Evolutionary conservation across 2,113 vertebrate genomes (phyloP), one percentile per base, ranked within the genome.

Genomic region (Sceloporus tristichus): DNA sequence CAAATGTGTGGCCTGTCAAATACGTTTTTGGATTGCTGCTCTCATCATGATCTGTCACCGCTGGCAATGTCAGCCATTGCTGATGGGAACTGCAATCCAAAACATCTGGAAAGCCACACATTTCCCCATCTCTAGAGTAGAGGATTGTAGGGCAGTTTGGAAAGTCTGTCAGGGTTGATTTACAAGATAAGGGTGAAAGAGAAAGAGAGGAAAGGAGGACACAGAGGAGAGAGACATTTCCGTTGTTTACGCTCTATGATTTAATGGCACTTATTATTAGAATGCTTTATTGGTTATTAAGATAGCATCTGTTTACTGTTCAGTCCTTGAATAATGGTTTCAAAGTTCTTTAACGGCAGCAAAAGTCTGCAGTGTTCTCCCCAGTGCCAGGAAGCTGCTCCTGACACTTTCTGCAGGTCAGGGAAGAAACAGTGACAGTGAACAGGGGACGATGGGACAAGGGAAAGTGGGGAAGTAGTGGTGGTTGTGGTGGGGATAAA

Each of bases 251-350:
- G 38, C 29, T 19, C 3, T 6, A 4, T 65, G 16, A 38, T 81
- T 38, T 81, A 62, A 2, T 38, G 19, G 16, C 34, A 23, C 16
- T 38, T 62, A 19, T 80, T 80, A n/a, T 62, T 81, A 65, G 56
- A 19, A 19, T 34, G 42, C 71, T 73, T 73, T 54, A 73, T 34
- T 73, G 29, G 68, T 34, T 84, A 73, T 56, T 34, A 38, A 74
- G 48, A 74, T 73, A 73, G 42, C n/a, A 74, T 74, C 42, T 71
- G 42, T 54, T 34, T 23, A 74, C n/a, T 84, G n/a, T 84, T 84
- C n/a, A 38, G 10, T 16, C 14, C 53, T 38, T 84, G 56, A 42
- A 1, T 71, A 23, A 29, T 83, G 29, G 14, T 70, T 83, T 82
- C 25, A 4, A 73, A 54, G 9, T 56, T n/a, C 18, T 62, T 38